A percentile compares a stretch with the other conserved stretches of the same genome.
Evolutionary conservation across 2,113 vertebrate genomes (phyloP).

Genomic region (Ceratotherium simum): DNA sequence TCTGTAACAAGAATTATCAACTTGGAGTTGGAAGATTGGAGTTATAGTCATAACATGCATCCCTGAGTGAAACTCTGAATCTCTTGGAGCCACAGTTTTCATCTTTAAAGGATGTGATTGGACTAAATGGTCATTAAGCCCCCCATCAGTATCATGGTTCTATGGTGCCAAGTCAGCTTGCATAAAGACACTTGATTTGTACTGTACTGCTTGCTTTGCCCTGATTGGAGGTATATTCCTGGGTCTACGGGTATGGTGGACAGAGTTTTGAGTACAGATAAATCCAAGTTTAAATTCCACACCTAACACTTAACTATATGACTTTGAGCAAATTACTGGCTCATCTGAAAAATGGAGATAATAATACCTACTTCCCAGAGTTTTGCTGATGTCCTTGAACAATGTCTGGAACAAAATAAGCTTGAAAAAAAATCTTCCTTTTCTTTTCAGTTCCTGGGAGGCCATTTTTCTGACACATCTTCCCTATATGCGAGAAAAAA

Average conservation of each 20-base stretch:
- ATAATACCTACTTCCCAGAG: constrained; percentile 26
- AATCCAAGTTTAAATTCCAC: constrained; percentile 13
- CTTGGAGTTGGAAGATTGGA: background rate
- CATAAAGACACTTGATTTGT: background rate
- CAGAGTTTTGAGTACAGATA: constrained; percentile 27
- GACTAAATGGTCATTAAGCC: background rate
- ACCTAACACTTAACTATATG: constrained; percentile 12
- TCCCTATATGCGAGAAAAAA: background rate
- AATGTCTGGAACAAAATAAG: constrained; percentile 39
- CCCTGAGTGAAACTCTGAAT: background rate
- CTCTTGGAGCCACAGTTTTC: background rate
- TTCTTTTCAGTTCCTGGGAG: background rate
- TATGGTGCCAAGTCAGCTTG: background rate
- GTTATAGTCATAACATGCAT: background rate
- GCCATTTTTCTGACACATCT: constrained; percentile 9
- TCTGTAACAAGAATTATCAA: background rate
- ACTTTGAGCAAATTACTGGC: constrained; percentile 49
- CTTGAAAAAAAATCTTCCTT: background rate
- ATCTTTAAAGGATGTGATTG: background rate
- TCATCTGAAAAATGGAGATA: constrained; percentile 32
- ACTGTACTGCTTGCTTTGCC: background rate
- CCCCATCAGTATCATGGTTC: background rate
- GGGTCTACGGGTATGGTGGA: background rate
- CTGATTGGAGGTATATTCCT: background rate
- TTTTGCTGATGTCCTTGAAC: constrained; percentile 33